phyloP scores from a whole-genome alignment of 2,113 vertebrate species.

The Paralichthys olivaceus region DNA sequence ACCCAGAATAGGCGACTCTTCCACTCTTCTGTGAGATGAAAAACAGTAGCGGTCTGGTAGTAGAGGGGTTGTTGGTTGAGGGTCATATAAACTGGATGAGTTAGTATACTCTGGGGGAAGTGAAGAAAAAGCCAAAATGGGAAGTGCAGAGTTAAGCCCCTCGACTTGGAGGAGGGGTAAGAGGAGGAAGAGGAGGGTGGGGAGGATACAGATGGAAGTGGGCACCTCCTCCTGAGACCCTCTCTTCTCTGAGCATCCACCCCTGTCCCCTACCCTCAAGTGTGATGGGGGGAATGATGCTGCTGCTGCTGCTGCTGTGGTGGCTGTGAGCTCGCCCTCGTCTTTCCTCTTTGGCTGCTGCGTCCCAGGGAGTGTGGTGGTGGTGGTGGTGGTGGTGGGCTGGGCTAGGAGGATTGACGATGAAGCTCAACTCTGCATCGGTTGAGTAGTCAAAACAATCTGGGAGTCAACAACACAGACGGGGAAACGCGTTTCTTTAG shows the following conservation, averaged over 20 bases:
- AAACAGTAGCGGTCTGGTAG: conserved; percentile 54
- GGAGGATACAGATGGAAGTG: conserved; percentile 55
- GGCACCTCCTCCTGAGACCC: conserved; percentile 86
- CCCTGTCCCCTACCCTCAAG: conserved; percentile 98
- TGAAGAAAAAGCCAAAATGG: conserved; percentile 66
- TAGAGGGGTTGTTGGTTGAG: conserved; percentile 43
- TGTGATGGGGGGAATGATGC: conserved; percentile 91
- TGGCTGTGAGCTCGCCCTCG: conserved; percentile 89
- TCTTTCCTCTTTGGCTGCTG: conserved; percentile 89
- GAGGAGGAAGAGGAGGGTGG: conserved; percentile 63
- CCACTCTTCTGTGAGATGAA: conserved; percentile 73
- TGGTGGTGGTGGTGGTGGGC: conserved; percentile 70
- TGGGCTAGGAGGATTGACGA: conserved; percentile 90
- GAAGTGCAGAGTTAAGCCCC: conserved; percentile 63
- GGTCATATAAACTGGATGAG: conserved; percentile 69
- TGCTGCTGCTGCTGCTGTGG: conserved; percentile 71
- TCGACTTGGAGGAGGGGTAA: conserved; percentile 56
- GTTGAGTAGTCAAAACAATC: conserved; percentile 99
- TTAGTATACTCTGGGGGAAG: conserved; percentile 74
- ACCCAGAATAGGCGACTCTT: conserved; percentile 82
- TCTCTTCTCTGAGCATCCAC: conserved; percentile 85
- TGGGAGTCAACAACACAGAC: conserved; percentile 97
- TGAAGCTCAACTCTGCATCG: conserved; percentile 93
- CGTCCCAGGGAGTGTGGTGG: conserved; percentile 86
- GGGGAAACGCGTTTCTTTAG: conserved; percentile 87